These are phyloP conservation scores for Drosophila eugracilis DNA, from an alignment of 1,140 invertebrate species.

Conservation along the genomic window DNA sequence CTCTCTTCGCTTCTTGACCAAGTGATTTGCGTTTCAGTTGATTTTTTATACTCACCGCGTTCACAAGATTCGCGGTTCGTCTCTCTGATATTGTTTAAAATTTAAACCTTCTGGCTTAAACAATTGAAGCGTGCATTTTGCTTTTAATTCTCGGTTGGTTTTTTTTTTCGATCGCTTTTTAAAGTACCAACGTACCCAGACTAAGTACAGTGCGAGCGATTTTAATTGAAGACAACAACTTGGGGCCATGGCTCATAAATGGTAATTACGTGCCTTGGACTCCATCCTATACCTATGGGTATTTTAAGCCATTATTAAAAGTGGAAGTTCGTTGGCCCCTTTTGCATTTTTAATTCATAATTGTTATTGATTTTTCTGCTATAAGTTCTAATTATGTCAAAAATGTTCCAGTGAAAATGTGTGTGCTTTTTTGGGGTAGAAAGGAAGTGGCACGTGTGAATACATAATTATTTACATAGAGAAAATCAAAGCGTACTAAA, in stretches of 20 bases:
- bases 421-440: background rate
- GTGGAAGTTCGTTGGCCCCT: constrained; percentile 65
- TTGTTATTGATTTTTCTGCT: constrained; percentile 59
- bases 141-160: constrained; percentile 9
- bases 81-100: constrained; percentile 36
- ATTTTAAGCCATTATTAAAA: constrained; percentile 38
- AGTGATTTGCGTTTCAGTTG: constrained; percentile 76
- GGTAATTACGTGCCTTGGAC: constrained; percentile 52
- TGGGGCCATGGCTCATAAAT: constrained; percentile 44
- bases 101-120: constrained; percentile 11
- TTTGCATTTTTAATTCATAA: constrained; percentile 54
- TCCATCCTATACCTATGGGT: constrained; percentile 6
- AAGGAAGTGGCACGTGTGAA: constrained; percentile 5
- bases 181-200: constrained; percentile 6
- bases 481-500: background rate
- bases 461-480: constrained; percentile 1
- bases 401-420: background rate
- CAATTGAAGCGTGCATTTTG: constrained; percentile 33
- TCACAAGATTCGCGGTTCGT: constrained; percentile 51
- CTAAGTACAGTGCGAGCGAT: constrained; percentile 19
- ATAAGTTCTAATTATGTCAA: constrained; percentile 5
- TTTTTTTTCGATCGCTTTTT: background rate
- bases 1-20: constrained; percentile 52
- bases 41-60: constrained; percentile 71
- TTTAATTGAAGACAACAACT: constrained; percentile 42